phyloP scores from a whole-genome alignment of 2,113 vertebrate species.

The Gallinago paraguaiae region DNA sequence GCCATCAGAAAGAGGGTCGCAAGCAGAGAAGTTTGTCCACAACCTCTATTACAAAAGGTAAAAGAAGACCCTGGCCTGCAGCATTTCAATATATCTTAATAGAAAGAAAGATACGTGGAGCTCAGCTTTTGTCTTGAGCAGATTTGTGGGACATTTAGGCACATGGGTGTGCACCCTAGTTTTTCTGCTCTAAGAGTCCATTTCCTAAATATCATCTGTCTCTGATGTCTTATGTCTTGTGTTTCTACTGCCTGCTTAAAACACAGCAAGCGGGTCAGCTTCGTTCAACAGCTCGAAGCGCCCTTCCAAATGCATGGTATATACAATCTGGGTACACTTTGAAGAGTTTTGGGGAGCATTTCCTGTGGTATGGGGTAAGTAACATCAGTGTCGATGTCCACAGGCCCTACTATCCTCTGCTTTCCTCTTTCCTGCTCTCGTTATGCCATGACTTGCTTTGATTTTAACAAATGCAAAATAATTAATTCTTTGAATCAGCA shows the following conservation, averaged over 20 bases:
- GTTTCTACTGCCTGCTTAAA: not conserved
- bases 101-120: not conserved
- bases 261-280: not conserved
- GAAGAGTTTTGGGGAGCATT: not conserved
- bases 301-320: not conserved
- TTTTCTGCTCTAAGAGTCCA: not conserved
- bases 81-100: not conserved
- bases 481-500: slow-evolving; percentile 8
- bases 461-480: slow-evolving; percentile 34
- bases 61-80: not conserved
- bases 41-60: not conserved
- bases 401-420: not conserved
- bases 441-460: not conserved
- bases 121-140: not conserved
- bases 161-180: not conserved
- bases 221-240: not conserved
- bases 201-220: not conserved
- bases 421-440: not conserved
- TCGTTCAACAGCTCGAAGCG: not conserved
- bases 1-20: not conserved
- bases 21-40: not conserved
- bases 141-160: not conserved
- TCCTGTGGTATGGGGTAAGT: not conserved
- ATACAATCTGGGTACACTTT: not conserved
- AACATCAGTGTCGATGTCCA: not conserved